These are phyloP conservation scores for Lepidochrysops patricia DNA, from an alignment of 2,888 invertebrate genomes.

Conservation along the genomic window DNA sequence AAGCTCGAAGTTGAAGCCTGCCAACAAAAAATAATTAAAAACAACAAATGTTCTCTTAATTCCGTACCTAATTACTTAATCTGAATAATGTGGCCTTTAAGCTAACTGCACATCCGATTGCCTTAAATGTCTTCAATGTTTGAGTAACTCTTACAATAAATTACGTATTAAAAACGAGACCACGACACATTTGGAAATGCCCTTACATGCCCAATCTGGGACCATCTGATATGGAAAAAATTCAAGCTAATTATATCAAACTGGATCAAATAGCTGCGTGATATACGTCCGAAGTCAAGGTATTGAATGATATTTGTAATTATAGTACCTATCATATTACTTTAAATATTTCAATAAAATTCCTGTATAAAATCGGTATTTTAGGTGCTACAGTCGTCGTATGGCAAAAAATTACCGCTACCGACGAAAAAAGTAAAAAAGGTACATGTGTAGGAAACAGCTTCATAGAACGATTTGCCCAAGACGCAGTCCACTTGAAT, in stretches of 20 bases:
- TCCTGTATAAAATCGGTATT: too few relatives aligned
- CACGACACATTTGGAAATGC: slow-evolving; percentile 6
- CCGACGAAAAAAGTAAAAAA: too few relatives aligned
- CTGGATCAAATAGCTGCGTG: neutral
- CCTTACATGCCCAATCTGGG: neutral
- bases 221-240: slow-evolving; percentile 3
- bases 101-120: neutral
- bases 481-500: too few relatives aligned
- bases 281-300: neutral
- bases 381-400: too few relatives aligned
- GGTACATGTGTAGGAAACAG: too few relatives aligned
- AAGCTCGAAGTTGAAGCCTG: too few relatives aligned
- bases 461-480: too few relatives aligned
- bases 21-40: too few relatives aligned
- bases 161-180: neutral
- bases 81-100: neutral
- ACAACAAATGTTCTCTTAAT: too few relatives aligned
- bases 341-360: neutral
- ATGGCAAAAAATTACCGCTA: too few relatives aligned
- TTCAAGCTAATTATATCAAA: neutral
- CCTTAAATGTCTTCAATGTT: neutral
- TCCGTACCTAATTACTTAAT: neutral
- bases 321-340: neutral
- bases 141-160: neutral
- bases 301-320: neutral